Base-by-base conservation (phyloP, 2,888 invertebrate species). In the Vandiemenella viatica region DNA sequence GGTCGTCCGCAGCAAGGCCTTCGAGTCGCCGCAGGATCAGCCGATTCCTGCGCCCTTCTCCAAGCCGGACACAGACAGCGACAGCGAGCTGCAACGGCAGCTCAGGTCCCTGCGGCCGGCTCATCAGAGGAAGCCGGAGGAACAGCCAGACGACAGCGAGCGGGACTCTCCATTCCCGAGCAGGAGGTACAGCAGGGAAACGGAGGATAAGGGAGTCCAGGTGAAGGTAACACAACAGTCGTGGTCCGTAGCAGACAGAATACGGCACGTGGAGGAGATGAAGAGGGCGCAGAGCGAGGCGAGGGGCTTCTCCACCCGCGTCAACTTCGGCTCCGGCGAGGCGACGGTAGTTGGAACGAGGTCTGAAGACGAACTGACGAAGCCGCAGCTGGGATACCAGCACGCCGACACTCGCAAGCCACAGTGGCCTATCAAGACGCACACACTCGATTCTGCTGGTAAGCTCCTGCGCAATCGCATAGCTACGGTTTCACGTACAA, bases 261-360 rank as follows among this genome's bases (percentile, higher is more conserved):
- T 70, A n/a, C 68, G 67, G 32, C 66, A 69, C 53, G 68, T 67
- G 13, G 73, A 74, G 55, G 65, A 67, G 59, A 41, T 48, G 38
- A 46, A 44, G 37, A 22, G 41, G 22, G 46, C 45, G 7, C 15
- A 44, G 6, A 54, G 48, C 5, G 49, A 52, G 47, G 23, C 50
- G 10, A 71, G 65, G 57, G 73, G 73, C 13, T 77, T 73, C 60
- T 77, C 76, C 0, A 77, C 77, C 0, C 75, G 73, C 59, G 72
- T 77, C 47, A 75, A 76, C 61, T 67, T 71, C 54, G 68, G 68
- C 5, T 61, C 65, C 47, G 68, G 67, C 3, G 66, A 68, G 53
- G 65, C 67, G 1, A 67, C 64, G 5, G 67, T 70, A 16, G 63
- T 70, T 20, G 66, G 49, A 40, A 16, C 22, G 6, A 32, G 43